Conservation (phyloP, 2,797 vertebrate species). For the Emydoidea blandingii region DNA sequence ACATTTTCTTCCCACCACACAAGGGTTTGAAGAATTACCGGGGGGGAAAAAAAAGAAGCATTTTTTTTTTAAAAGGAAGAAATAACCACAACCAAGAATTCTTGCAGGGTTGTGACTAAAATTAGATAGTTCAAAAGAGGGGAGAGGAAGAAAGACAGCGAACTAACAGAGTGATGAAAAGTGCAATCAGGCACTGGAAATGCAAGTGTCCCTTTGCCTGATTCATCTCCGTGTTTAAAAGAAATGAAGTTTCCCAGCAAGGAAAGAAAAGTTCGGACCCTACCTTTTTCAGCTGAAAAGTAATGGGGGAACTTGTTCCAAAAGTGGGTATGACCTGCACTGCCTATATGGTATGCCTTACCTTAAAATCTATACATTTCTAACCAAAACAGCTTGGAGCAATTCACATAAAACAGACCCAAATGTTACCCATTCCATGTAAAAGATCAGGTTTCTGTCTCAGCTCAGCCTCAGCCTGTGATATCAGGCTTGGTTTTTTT, state of each 20-base stretch:
- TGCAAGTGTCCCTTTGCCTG: constrained; percentile 50
- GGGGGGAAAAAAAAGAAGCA: not conserved
- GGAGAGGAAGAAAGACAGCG: not conserved
- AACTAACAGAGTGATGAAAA: constrained; percentile 52
- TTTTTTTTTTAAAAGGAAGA: not conserved
- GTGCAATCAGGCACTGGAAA: constrained; percentile 40
- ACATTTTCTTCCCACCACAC: not conserved
- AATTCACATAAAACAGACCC: constrained; percentile 87
- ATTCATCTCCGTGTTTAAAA: constrained; percentile 29
- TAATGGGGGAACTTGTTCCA: constrained; percentile 75
- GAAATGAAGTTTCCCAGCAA: constrained; percentile 50
- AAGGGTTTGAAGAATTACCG: not conserved
- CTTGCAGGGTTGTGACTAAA: constrained; percentile 25
- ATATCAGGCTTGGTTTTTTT: constrained; percentile 74
- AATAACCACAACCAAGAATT: not conserved
- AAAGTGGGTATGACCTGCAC: constrained; percentile 77
- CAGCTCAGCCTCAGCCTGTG: constrained; percentile 77
- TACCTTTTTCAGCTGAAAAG: constrained; percentile 82
- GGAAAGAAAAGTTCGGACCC: constrained; percentile 75
- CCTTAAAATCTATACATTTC: constrained; percentile 85
- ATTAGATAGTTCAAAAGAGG: constrained; percentile 11
- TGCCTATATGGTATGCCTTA: constrained; percentile 76
- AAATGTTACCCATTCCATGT: constrained; percentile 85
- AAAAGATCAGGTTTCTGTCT: constrained; percentile 85
- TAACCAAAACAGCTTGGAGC: constrained; percentile 88